A percentile compares a stretch with the other conserved stretches of the same genome.
These are phyloP conservation scores for Acromyrmex echinatior DNA, from an alignment of 1,140 invertebrate species.

Conservation along the genomic window DNA sequence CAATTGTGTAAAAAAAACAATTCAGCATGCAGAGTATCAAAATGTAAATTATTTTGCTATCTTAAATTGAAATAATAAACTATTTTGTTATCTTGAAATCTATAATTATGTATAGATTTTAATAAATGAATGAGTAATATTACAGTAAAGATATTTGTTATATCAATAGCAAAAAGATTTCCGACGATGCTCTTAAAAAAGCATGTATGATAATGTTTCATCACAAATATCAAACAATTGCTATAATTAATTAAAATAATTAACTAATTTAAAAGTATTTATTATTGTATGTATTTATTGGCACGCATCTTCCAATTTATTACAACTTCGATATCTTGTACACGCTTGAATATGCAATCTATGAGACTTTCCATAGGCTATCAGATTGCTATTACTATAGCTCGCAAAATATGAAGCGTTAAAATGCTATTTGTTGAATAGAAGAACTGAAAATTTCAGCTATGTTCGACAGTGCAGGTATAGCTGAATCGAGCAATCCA, in stretches of 20 bases:
- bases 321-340: not conserved
- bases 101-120: not conserved
- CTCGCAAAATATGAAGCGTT: slow-evolving; percentile 1
- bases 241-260: too few species aligned
- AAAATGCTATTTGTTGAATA: slow-evolving; percentile 34
- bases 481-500: slow-evolving; percentile 41
- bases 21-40: not conserved
- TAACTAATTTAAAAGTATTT: slow-evolving; percentile 10
- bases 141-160: not conserved
- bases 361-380: slow-evolving; percentile 3
- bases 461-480: slow-evolving; percentile 29
- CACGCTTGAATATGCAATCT: slow-evolving; percentile 13
- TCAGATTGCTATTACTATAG: slow-evolving; percentile 25
- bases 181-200: not conserved
- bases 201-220: not conserved
- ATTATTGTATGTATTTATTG: not conserved
- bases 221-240: not conserved
- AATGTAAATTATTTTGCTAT: not conserved
- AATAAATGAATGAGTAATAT: not conserved
- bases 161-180: not conserved
- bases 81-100: not conserved
- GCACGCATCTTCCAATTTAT: not conserved
- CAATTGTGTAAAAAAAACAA: not conserved
- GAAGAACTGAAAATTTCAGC: slow-evolving; percentile 47
- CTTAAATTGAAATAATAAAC: not conserved